Evolutionary conservation across 2,113 vertebrate species (phyloP), one percentile per base, ranked within the genome.

Genomic region (Lepus timidus): DNA sequence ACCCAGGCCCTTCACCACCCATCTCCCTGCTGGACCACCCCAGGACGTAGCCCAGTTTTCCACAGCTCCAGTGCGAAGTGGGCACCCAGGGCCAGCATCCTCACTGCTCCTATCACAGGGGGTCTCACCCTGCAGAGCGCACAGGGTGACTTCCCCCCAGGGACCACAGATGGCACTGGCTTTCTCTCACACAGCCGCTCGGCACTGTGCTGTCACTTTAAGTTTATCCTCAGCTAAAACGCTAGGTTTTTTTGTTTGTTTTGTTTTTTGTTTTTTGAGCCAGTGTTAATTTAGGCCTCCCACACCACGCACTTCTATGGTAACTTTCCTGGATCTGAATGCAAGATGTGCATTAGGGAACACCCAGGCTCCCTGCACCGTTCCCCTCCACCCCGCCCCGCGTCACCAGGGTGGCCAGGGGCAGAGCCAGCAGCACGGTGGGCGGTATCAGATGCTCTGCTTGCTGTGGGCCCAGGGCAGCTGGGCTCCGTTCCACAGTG

Each of bases 141-240:
- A 29, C 20, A 23, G 33, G 29, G 4, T 65, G 27, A 4, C 49
- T 23, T n/a, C 64, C 85, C 70, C 6, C 23, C 1, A 27, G n/a
- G 23, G 11, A 2, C 33, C 51, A 33, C 29, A 36, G 33, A 11
- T 39, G n/a, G 13, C 94, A n/a, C 44, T n/a, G 7, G 11, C 58
- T 70, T 39, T 65, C n/a, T 9, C 6, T 14, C 44, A 3, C 39
- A 55, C 9, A 73, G 88, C 88, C 36, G 31, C 70, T 20, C 36
- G 29, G 49, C 31, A 5, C 79, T 70, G 31, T 44, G 62, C 36
- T 22, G 44, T 61, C 70, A 36, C 17, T 91, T 78, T 73, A 91
- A 85, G 39, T 64, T 94, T 68, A 81, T 85, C 36, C 9, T 88
- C 78, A 76, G 39, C n/a, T 81, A 55, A 93, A 80, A 88, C 33